These are phyloP conservation scores for Anguilla obscura DNA, from an alignment of 2,797 vertebrate species.

Conservation along the genomic window DNA sequence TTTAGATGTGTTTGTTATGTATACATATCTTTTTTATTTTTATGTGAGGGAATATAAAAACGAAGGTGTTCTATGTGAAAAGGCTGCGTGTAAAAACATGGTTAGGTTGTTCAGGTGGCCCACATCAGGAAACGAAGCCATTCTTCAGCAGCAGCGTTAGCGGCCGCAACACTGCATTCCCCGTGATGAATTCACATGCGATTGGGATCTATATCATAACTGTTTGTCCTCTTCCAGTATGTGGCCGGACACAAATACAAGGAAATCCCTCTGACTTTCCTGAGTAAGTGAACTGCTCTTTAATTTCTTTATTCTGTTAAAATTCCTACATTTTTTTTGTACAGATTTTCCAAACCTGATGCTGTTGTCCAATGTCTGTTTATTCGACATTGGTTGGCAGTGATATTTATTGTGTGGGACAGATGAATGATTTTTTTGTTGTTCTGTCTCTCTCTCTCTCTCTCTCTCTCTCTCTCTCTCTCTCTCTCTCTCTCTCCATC, in stretches of 20 bases:
- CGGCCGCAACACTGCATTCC: neutral
- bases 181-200: neutral
- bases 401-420: neutral
- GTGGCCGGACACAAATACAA: conserved; percentile 84
- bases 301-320: conserved; percentile 24
- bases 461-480: conserved; percentile 35
- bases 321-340: neutral
- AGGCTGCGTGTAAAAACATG: neutral
- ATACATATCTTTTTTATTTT: too few relatives aligned
- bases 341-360: neutral
- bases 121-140: neutral
- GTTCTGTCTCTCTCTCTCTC: neutral
- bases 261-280: conserved; percentile 88
- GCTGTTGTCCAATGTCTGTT: neutral
- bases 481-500: conserved; percentile 41
- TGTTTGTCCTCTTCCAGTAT: conserved; percentile 71
- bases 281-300: conserved; percentile 79
- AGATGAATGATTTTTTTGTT: neutral
- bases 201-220: neutral
- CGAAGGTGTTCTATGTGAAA: neutral
- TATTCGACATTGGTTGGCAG: conserved; percentile 1
- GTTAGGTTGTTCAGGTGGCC: too few relatives aligned
- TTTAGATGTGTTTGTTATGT: too few relatives aligned
- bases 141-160: too few relatives aligned
- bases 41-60: neutral